A percentile compares a stretch with the other conserved stretches of the same genome.
phyloP scores from a whole-genome alignment of 1,140 invertebrate genomes.

The Melitaea cinxia region DNA sequence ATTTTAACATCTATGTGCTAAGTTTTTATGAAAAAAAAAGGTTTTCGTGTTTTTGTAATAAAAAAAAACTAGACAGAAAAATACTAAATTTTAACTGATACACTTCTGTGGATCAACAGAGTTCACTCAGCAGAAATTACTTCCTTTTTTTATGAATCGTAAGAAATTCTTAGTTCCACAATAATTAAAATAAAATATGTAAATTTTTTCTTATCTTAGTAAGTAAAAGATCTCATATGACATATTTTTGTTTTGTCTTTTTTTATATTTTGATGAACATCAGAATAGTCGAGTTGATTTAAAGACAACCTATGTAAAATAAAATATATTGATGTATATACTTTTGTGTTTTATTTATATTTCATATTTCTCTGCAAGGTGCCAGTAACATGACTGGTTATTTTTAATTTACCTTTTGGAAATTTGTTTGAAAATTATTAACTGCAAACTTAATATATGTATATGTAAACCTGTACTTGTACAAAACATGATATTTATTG shows the following conservation, averaged over 20 bases:
- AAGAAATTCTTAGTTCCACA: conserved; percentile 78
- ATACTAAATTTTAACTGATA: too few species aligned
- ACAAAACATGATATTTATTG: too few species aligned
- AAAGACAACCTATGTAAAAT: conserved; percentile 81
- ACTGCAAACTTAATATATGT: too few species aligned
- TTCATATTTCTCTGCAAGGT: not conserved
- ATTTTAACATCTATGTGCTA: too few species aligned
- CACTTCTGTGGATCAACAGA: conserved; percentile 55
- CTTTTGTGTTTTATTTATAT: conserved; percentile 26
- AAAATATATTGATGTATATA: conserved; percentile 82
- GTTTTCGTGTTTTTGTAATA: not conserved
- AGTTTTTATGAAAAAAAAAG: not conserved
- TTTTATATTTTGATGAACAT: conserved; percentile 81
- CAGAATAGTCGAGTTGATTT: conserved; percentile 80
- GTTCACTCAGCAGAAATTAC: conserved; percentile 51
- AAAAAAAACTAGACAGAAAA: not conserved
- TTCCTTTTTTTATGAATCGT: conserved; percentile 70
- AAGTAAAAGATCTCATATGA: conserved; percentile 81
- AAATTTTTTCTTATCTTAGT: conserved; percentile 80
- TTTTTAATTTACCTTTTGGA: too few species aligned
- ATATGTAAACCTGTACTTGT: too few species aligned
- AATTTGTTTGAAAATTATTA: too few species aligned
- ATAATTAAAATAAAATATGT: conserved; percentile 73
- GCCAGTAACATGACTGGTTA: too few species aligned
- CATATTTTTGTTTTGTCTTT: conserved; percentile 82